Percentiles rank a stretch among this genome's conserved stretches.
phyloP scores from a whole-genome alignment of 2,113 vertebrate species.

The Rhinolophus sinicus region DNA sequence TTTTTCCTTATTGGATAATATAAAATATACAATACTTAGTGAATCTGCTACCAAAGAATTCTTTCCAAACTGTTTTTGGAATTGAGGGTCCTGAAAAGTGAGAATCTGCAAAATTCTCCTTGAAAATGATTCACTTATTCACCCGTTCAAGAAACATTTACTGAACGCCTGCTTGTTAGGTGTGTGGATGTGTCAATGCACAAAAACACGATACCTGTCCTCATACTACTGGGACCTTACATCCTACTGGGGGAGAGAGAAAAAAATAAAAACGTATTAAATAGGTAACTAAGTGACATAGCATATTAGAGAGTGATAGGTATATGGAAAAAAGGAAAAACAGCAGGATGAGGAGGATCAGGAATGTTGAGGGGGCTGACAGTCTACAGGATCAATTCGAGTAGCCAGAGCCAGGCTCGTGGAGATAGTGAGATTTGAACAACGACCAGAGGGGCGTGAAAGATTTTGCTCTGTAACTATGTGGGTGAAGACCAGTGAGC shows the following conservation, averaged over 20 bases:
- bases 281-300: neutral
- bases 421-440: neutral
- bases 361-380: neutral
- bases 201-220: neutral
- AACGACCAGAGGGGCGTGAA: neutral
- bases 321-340: neutral
- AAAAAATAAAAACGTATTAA: neutral
- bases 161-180: neutral
- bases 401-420: neutral
- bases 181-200: neutral
- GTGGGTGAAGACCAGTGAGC: neutral
- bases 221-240: neutral
- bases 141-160: neutral
- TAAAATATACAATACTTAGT: constrained; percentile 27
- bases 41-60: constrained; percentile 66
- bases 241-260: neutral
- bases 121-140: constrained; percentile 21
- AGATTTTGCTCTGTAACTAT: neutral
- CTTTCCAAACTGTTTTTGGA: constrained; percentile 32
- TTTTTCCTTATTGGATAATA: constrained; percentile 35
- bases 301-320: neutral
- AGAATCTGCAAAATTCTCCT: constrained; percentile 22
- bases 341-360: neutral
- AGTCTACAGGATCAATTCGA: neutral
- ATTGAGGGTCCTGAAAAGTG: neutral